phyloP scores from a whole-genome alignment of 30 jellyfish, hydroid and myxozoan genomes.

The Pelagia noctiluca region DNA sequence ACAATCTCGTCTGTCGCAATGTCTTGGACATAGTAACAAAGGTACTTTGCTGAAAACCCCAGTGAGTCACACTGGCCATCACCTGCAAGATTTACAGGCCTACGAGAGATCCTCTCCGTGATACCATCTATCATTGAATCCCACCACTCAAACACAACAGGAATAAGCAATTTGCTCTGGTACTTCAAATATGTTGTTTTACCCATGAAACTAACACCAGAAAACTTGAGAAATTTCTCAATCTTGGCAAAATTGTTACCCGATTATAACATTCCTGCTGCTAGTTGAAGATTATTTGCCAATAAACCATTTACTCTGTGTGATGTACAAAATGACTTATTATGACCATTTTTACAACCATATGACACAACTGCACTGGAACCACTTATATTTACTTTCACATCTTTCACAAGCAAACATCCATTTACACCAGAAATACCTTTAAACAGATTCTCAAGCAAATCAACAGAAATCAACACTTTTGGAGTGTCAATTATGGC shows the following conservation, averaged over 20 bases:
- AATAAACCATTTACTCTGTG: too few relatives aligned
- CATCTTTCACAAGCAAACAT: constrained; percentile 16
- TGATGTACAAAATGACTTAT: neutral
- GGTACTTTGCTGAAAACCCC: neutral
- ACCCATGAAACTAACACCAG: constrained; percentile 4
- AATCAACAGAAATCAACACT: constrained; percentile 30
- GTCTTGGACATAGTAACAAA: neutral
- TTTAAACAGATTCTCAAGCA: constrained; percentile 7
- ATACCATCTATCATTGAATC: neutral
- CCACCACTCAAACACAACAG: neutral
- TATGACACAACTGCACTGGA: constrained; percentile 7
- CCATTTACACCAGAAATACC: constrained; percentile 26
- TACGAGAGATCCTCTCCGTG: neutral
- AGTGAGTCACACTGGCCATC: constrained; percentile 9
- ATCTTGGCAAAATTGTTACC: too few relatives aligned
- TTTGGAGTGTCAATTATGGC: constrained; percentile 5
- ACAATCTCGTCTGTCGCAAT: neutral
- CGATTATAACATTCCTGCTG: too few relatives aligned
- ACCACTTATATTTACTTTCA: constrained; percentile 15
- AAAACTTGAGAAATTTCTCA: constrained; percentile 17
- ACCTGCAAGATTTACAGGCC: neutral
- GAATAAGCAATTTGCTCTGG: neutral
- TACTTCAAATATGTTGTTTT: neutral
- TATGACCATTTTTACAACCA: constrained; percentile 15
- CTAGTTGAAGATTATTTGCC: constrained; percentile 4